Evolutionary conservation across 2,113 vertebrate genomes (phyloP).

Genomic region (Oophaga pumilio): DNA sequence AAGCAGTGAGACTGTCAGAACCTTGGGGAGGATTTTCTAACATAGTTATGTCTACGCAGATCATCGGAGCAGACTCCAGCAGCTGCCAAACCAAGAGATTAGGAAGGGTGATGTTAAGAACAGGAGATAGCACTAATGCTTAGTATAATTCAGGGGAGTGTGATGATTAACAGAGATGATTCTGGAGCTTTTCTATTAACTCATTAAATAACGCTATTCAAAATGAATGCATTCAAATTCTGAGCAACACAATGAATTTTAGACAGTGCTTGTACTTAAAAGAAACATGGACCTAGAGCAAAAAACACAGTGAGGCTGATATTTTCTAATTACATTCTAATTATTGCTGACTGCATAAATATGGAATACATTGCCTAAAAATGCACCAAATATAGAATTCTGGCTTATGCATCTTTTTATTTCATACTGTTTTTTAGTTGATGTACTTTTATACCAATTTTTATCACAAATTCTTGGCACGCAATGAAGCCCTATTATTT

Average conservation of each 20-base stretch:
- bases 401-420: too few relatives aligned
- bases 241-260: not conserved
- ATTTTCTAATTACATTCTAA: too few relatives aligned
- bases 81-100: constrained; percentile 20
- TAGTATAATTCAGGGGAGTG: not conserved
- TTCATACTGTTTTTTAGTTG: too few relatives aligned
- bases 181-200: not conserved
- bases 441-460: too few relatives aligned
- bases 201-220: not conserved
- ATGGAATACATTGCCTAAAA: too few relatives aligned
- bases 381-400: too few relatives aligned
- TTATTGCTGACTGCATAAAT: too few relatives aligned
- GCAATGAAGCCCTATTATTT: too few relatives aligned
- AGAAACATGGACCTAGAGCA: not conserved
- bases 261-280: not conserved
- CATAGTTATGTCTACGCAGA: constrained; percentile 1
- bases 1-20: not conserved
- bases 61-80: not conserved
- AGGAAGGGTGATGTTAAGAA: not conserved
- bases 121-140: not conserved
- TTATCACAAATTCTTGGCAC: too few relatives aligned
- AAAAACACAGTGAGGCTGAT: too few relatives aligned
- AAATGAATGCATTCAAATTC: not conserved
- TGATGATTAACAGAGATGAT: not conserved
- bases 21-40: not conserved